Conservation (phyloP, 2,888 invertebrate genomes). For the Falcaria lacertinaria region DNA sequence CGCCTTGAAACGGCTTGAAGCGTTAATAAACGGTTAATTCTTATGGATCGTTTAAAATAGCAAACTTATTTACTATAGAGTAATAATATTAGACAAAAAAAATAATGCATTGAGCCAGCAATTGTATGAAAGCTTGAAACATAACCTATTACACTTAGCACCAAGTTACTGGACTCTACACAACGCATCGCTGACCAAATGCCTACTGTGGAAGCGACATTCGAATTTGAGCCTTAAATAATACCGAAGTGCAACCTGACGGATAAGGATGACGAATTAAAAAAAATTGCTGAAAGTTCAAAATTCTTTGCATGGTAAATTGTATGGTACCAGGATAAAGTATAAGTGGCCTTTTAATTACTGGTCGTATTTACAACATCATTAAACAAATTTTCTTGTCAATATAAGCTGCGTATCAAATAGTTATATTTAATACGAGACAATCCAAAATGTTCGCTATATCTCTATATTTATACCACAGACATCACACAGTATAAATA, state of each 20-base stretch:
- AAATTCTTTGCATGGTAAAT: no score
- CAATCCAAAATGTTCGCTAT: no score
- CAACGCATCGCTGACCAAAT: conserved; percentile 13
- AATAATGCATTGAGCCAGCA: conserved; percentile 62
- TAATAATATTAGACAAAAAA: conserved; percentile 24
- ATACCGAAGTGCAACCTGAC: background rate
- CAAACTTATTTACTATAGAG: conserved; percentile 28
- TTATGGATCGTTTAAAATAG: conserved; percentile 14
- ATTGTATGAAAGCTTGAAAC: conserved; percentile 50
- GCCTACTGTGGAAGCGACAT: background rate
- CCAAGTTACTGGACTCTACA: conserved; percentile 49
- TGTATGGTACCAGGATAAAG: no score
- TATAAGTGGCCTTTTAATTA: no score
- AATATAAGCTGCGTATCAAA: no score
- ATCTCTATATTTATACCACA: no score
- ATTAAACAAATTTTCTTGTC: no score
- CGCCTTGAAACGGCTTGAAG: background rate
- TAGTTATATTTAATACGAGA: no score
- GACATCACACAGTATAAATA: no score
- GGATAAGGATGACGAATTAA: no score
- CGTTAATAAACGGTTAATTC: conserved; percentile 10
- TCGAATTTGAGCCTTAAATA: background rate
- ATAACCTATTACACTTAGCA: conserved; percentile 47
- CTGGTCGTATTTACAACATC: no score
- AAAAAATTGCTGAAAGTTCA: no score